Evolutionary conservation across 2,797 vertebrate genomes (phyloP).

Genomic region (Onychomys arenicola): DNA sequence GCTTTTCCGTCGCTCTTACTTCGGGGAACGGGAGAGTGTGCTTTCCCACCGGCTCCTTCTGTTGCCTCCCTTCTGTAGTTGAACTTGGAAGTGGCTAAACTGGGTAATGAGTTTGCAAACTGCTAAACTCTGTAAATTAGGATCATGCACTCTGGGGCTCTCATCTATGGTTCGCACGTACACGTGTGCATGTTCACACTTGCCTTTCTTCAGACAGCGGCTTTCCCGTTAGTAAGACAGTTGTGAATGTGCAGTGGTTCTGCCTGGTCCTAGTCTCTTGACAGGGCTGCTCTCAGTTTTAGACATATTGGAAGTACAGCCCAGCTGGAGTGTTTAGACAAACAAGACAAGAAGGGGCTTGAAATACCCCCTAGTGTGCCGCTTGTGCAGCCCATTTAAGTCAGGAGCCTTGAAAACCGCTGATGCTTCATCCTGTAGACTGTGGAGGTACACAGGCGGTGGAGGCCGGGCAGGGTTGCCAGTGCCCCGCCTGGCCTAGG

Average conservation of each 20-base stretch:
- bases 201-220: neutral
- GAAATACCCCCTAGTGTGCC: slow-evolving; percentile 12
- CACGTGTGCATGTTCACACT: neutral
- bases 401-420: slow-evolving; percentile 16
- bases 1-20: neutral
- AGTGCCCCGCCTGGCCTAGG: slow-evolving; percentile 57
- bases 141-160: neutral
- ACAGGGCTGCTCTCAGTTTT: neutral
- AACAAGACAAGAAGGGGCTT: slow-evolving; percentile 57
- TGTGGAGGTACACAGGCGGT: neutral
- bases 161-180: neutral
- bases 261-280: neutral
- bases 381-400: neutral
- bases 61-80: neutral
- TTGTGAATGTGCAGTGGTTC: neutral
- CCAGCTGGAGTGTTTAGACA: neutral
- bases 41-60: neutral
- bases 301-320: neutral
- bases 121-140: neutral
- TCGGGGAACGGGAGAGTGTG: neutral
- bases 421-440: neutral
- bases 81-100: neutral
- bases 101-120: neutral
- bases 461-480: slow-evolving; percentile 30
- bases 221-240: neutral